Evolutionary conservation across 2,888 invertebrate species (phyloP), one percentile per base, ranked within the genome.

Genomic region (Lacanobia wlatinum): DNA sequence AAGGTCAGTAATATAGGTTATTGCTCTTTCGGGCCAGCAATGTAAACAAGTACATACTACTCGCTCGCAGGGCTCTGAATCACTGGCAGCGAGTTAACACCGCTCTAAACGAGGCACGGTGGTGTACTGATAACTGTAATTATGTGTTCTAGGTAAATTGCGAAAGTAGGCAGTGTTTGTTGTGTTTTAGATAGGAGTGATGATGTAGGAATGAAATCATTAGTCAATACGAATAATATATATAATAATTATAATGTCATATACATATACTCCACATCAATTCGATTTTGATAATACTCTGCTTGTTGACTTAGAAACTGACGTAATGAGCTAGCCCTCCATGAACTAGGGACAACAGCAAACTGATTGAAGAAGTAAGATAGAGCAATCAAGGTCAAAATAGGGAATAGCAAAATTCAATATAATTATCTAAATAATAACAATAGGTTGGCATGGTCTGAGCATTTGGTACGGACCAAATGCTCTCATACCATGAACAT

Each of bases 1-100:
- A 83, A 83, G 88, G 85, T 88, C 88, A 88, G 85, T 76, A 69
- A 84, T 84, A 52, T 85, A 80, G 88, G 89, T 83, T 87, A 86
- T 87, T 88, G 89, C 83, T 84, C 88, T 87, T 77, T 85, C 78
- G 64, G 76, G 68, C 78, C 66, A 68, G 76, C 60, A 71, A 61
- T 56, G 78, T 80, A 83, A 81, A 87, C 84, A 83, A 74, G 62
- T 76, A 70, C 46, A 38, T 58, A 55, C 52, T 28, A 58, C 62
- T 71, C 34, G 53, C 70, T 43, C 12, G 40, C 18, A 74, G 56
- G 78, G 70, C 65, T 72, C 64, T 84, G 86, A 85, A 71, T 84
- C 86, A 85, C 63, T 60, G 50, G 53, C 64, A 61, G 21, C 53
- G 18, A 75, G 56, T 84, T 84, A 78, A 78, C 84, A 68, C 48